These are phyloP conservation scores for Acrocyrtus sp. DNA, from an alignment of 2,888 invertebrate species.

Conservation along the genomic window DNA sequence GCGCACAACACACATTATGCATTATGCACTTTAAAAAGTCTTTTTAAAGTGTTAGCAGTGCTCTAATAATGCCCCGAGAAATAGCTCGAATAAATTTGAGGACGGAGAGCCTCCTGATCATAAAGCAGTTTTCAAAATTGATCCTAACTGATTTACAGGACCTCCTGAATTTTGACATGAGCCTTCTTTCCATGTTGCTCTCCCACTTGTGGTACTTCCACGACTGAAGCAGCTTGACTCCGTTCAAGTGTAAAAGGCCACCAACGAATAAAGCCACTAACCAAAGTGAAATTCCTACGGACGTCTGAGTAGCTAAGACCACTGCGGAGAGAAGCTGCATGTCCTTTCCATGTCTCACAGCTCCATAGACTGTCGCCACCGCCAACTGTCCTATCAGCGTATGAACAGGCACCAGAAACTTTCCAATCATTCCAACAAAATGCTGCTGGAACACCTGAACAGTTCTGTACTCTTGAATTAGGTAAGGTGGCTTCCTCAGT, in stretches of 20 bases:
- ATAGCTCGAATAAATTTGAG: slow-evolving; percentile 1
- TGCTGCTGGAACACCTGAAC: neutral
- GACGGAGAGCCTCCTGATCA: neutral
- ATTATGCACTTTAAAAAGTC: too few relatives aligned
- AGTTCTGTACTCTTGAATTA: too few relatives aligned
- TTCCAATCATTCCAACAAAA: neutral
- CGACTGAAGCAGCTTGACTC: neutral
- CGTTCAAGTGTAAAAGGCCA: neutral
- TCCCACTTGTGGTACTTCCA: slow-evolving; percentile 1
- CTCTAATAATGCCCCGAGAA: neutral
- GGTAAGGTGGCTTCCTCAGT: neutral
- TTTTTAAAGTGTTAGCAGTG: neutral
- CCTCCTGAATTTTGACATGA: slow-evolving; percentile 6
- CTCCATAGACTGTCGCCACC: neutral
- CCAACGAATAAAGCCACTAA: neutral
- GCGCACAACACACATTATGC: too few relatives aligned
- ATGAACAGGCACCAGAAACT: neutral
- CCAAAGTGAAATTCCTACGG: neutral
- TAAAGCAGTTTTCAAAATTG: neutral
- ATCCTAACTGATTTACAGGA: neutral
- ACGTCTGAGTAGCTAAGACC: neutral
- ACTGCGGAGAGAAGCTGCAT: neutral
- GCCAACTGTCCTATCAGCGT: neutral
- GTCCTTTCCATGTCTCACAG: neutral
- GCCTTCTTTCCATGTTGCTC: neutral